Percentiles rank a stretch among this genome's conserved stretches.
phyloP scores from a whole-genome alignment of 2,797 vertebrate species.

The Pelodytes ibericus region DNA sequence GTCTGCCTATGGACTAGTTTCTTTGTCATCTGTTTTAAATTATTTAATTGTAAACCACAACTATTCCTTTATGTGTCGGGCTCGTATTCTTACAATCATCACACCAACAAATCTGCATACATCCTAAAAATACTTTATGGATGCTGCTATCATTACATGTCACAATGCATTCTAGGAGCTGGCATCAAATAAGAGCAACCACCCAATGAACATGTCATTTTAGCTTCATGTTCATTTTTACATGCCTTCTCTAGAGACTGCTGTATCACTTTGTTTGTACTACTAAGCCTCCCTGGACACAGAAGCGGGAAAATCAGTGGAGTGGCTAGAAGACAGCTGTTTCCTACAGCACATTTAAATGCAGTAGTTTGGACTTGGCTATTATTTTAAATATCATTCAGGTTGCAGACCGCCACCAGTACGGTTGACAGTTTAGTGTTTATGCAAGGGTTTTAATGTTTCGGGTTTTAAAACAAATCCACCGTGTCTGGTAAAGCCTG shows the following conservation, averaged over 20 bases:
- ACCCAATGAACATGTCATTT: conserved; percentile 27
- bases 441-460: too few species aligned
- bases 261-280: conserved; percentile 34
- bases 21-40: too few species aligned
- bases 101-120: background rate
- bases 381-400: background rate
- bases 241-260: conserved; percentile 10
- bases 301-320: conserved; percentile 34
- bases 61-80: too few species aligned
- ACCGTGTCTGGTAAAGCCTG: background rate
- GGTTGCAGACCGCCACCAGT: too few species aligned
- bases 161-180: background rate
- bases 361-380: conserved; percentile 9
- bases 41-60: too few species aligned
- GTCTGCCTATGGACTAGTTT: too few species aligned
- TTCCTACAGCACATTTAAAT: conserved; percentile 8
- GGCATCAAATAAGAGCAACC: background rate
- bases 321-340: conserved; percentile 42
- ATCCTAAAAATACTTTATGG: background rate
- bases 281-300: conserved; percentile 28
- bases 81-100: too few species aligned
- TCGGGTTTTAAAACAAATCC: background rate
- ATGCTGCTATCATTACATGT: background rate
- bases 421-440: background rate
- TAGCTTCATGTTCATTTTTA: conserved; percentile 33